Percentiles rank a stretch among this genome's conserved stretches.
Evolutionary conservation across 2,888 invertebrate genomes (phyloP).

Genomic region (Hydriomena furcata): DNA sequence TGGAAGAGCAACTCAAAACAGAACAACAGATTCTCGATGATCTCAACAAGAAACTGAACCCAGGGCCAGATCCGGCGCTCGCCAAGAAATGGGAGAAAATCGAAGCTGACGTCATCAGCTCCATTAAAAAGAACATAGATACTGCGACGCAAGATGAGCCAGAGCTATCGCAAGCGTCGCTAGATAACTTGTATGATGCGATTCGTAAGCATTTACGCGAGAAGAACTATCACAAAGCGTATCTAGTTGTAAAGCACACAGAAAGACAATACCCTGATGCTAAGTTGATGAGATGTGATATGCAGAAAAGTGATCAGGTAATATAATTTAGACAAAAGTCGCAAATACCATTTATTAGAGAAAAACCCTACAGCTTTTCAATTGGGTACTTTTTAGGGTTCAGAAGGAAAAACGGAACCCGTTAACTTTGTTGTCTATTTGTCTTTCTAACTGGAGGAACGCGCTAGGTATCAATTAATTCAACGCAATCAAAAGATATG

Average conservation of each 20-base stretch:
- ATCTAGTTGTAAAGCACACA: constrained; percentile 73
- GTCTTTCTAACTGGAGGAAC: too few species aligned
- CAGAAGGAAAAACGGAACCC: too few species aligned
- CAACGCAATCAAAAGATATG: too few species aligned
- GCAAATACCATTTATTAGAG: too few species aligned
- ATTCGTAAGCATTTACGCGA: constrained; percentile 71
- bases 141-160: constrained; percentile 74
- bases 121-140: constrained; percentile 77
- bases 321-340: background rate
- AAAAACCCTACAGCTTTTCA: too few species aligned
- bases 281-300: constrained; percentile 69
- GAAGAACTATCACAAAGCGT: constrained; percentile 80
- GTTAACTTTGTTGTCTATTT: too few species aligned
- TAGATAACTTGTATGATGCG: constrained; percentile 70
- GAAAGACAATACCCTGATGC: constrained; percentile 77
- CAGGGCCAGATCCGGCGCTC: constrained; percentile 69
- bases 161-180: constrained; percentile 68
- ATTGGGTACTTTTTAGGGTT: too few species aligned
- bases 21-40: constrained; percentile 86
- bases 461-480: too few species aligned
- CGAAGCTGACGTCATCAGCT: constrained; percentile 72
- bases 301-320: constrained; percentile 79
- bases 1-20: constrained; percentile 83
- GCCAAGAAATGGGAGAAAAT: constrained; percentile 81
- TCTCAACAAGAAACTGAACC: constrained; percentile 78